Evolutionary conservation across 2,113 vertebrate genomes (phyloP).

Genomic region (Carassius auratus): DNA sequence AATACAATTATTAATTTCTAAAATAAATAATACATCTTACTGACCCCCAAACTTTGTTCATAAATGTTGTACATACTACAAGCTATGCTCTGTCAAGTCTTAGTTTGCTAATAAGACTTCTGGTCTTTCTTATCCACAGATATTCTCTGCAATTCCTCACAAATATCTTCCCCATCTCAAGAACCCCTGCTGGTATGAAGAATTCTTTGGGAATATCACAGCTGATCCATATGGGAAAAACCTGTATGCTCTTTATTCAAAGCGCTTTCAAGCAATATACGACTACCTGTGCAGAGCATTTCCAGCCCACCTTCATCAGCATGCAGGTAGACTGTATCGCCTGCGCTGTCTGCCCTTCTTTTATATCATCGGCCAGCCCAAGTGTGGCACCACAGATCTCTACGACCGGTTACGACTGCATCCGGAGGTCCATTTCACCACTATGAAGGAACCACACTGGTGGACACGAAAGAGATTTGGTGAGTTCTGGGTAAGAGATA

Average conservation of each 20-base stretch:
- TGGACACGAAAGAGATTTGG: constrained; percentile 95
- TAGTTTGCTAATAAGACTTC: too few species aligned
- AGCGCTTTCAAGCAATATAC: constrained; percentile 80
- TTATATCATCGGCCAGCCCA: constrained; percentile 96
- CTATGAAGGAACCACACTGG: constrained; percentile 95
- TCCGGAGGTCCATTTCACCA: constrained; percentile 85
- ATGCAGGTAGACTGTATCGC: constrained; percentile 76
- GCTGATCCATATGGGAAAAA: constrained; percentile 84
- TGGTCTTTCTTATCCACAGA: constrained; percentile 71
- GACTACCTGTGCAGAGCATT: constrained; percentile 82
- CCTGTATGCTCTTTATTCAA: constrained; percentile 82
- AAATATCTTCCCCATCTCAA: constrained; percentile 85
- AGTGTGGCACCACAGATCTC: constrained; percentile 94
- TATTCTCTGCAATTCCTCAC: constrained; percentile 89
- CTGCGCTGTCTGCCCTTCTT: constrained; percentile 91
- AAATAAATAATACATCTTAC: too few species aligned
- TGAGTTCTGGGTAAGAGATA: constrained; percentile 66
- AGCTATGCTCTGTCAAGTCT: too few species aligned
- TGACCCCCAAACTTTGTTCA: too few species aligned
- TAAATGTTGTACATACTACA: too few species aligned
- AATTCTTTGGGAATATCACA: constrained; percentile 72
- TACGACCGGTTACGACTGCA: constrained; percentile 87
- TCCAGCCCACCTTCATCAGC: constrained; percentile 77
- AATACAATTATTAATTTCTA: too few species aligned
- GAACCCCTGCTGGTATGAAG: constrained; percentile 93